These are phyloP conservation scores for Aricia agestis DNA, from an alignment of 1,140 invertebrate genomes.

Conservation along the genomic window DNA sequence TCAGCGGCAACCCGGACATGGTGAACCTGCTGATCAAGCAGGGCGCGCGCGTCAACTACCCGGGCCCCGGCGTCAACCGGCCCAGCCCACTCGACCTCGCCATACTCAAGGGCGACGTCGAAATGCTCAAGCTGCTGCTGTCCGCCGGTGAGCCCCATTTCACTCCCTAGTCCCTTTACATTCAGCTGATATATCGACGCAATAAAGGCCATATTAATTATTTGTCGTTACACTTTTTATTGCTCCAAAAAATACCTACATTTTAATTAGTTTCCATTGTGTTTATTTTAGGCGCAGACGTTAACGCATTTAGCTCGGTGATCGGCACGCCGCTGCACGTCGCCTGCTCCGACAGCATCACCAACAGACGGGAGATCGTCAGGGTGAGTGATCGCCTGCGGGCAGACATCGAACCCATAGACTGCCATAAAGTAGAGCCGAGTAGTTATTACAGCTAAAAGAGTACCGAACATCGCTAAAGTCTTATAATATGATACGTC, in stretches of 20 bases:
- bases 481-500: no score
- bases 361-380: slow-evolving; percentile 82
- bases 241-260: no score
- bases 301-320: slow-evolving; percentile 88
- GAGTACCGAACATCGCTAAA: no score
- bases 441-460: no score
- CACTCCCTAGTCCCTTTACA: no score
- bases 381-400: slow-evolving; percentile 45
- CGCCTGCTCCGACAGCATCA: slow-evolving; percentile 89
- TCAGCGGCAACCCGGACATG: slow-evolving; percentile 86
- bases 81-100: slow-evolving; percentile 90
- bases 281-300: slow-evolving; percentile 80
- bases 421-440: no score
- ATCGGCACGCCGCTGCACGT: slow-evolving; percentile 91
- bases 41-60: slow-evolving; percentile 84
- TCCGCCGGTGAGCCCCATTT: slow-evolving; percentile 77
- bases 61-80: slow-evolving; percentile 82
- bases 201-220: no score
- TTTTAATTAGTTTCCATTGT: no score
- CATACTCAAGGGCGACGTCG: slow-evolving; percentile 87
- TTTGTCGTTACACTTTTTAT: no score
- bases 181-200: no score
- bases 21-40: slow-evolving; percentile 90
- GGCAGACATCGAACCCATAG: background rate
- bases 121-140: slow-evolving; percentile 83